Conservation (phyloP, 2,888 invertebrate species). For the Peribatodes rhomboidaria region DNA sequence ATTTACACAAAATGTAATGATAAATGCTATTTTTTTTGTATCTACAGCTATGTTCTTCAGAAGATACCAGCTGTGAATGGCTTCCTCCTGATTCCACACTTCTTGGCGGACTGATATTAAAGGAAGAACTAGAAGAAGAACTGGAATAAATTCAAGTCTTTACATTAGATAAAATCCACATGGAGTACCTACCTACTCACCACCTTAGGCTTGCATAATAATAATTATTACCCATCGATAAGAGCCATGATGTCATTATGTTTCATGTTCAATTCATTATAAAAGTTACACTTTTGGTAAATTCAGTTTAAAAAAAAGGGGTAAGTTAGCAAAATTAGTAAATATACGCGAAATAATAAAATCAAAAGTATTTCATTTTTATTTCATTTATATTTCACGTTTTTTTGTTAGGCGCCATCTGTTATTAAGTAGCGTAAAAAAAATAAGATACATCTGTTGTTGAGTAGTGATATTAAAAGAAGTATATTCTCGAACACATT, state of each 20-base stretch:
- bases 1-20: too few relatives aligned
- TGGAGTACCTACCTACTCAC: background rate
- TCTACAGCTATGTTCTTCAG: constrained; percentile 76
- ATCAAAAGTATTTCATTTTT: background rate
- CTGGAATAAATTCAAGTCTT: constrained; percentile 49
- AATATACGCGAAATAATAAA: background rate
- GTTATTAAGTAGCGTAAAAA: too few relatives aligned
- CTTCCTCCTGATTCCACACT: constrained; percentile 77
- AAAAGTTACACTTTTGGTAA: constrained; percentile 58
- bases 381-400: background rate
- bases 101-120: constrained; percentile 69
- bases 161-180: constrained; percentile 4
- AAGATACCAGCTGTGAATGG: constrained; percentile 84
- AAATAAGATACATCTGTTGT: too few relatives aligned
- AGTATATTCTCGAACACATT: too few relatives aligned
- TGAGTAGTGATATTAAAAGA: too few relatives aligned
- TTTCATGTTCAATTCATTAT: constrained; percentile 39
- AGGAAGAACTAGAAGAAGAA: constrained; percentile 74
- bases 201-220: background rate
- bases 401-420: too few relatives aligned
- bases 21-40: background rate
- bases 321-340: background rate
- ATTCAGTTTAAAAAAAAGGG: background rate
- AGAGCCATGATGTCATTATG: constrained; percentile 2
- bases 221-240: background rate